A percentile compares a stretch with the other conserved stretches of the same genome.
These are phyloP conservation scores for Laterallus jamaicensis DNA, from an alignment of 2,113 vertebrate species.

Conservation along the genomic window DNA sequence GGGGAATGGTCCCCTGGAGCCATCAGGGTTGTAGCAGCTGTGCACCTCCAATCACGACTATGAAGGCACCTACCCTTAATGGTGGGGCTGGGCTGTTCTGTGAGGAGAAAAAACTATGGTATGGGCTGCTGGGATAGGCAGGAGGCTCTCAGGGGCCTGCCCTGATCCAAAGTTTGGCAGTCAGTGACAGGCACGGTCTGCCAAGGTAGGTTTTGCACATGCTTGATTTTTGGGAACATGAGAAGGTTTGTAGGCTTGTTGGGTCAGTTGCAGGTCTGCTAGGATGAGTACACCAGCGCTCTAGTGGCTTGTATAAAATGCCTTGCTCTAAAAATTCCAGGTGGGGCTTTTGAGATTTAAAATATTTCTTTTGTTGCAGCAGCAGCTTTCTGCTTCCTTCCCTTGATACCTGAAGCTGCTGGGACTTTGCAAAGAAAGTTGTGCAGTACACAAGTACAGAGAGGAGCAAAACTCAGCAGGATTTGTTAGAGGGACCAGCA, in stretches of 20 bases:
- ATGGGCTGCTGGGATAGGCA: neutral
- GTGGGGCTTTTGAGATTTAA: neutral
- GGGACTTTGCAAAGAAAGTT: neutral
- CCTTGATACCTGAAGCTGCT: neutral
- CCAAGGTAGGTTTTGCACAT: rapidly evolving
- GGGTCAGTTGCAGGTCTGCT: neutral
- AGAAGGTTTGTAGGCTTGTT: neutral
- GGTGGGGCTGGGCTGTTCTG: too few species aligned
- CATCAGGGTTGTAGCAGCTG: neutral
- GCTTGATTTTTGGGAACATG: neutral
- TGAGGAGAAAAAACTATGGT: neutral
- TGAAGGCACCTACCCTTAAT: neutral
- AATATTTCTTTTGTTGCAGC: neutral
- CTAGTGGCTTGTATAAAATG: neutral
- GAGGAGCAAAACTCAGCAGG: neutral
- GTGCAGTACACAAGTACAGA: rapidly evolving
- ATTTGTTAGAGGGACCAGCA: neutral
- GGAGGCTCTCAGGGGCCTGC: neutral
- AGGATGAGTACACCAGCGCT: neutral
- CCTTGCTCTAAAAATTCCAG: neutral
- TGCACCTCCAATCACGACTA: rapidly evolving
- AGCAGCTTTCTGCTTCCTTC: neutral
- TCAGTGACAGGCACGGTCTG: neutral
- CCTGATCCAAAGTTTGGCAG: neutral
- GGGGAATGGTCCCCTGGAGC: neutral